phyloP scores from a whole-genome alignment of 2,888 invertebrate genomes.

The Scaeva pyrastri region DNA sequence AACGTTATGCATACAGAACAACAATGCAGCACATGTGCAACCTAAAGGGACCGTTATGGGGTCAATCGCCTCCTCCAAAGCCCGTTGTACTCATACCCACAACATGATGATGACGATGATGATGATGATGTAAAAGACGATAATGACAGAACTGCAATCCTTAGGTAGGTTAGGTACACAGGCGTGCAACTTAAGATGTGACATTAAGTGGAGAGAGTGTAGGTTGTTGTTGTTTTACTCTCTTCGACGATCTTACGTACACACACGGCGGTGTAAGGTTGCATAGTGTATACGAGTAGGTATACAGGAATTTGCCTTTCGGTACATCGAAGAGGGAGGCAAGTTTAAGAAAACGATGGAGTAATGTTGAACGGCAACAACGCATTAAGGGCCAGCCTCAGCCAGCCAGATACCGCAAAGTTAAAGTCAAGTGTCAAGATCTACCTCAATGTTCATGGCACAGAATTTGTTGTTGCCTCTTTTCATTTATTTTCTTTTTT shows the following conservation, averaged over 20 bases:
- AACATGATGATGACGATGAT: slow-evolving; percentile 41
- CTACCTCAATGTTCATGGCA: slow-evolving; percentile 54
- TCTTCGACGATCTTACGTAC: slow-evolving; percentile 28
- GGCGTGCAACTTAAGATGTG: slow-evolving; percentile 42
- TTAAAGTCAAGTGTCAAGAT: slow-evolving; percentile 71
- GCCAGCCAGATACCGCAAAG: slow-evolving; percentile 61
- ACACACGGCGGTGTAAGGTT: not conserved
- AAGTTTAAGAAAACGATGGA: slow-evolving; percentile 19
- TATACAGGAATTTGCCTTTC: slow-evolving; percentile 46
- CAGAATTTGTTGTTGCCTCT: not conserved
- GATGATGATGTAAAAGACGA: no score
- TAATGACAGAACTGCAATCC: slow-evolving; percentile 59
- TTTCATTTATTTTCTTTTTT: slow-evolving; percentile 6
- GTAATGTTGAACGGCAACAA: not conserved
- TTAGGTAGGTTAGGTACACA: slow-evolving; percentile 71
- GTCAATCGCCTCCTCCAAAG: slow-evolving; percentile 66
- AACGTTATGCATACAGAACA: slow-evolving; percentile 58
- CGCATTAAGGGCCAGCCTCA: slow-evolving; percentile 56
- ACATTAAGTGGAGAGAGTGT: slow-evolving; percentile 62
- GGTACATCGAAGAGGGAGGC: slow-evolving; percentile 16
- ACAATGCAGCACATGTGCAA: slow-evolving; percentile 51
- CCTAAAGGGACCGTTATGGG: slow-evolving; percentile 74
- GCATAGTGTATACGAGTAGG: not conserved
- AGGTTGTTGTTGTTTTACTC: slow-evolving; percentile 35
- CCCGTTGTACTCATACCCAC: not conserved